Conservation (phyloP, 2,113 vertebrate species). For the Prunella fulvescens region DNA sequence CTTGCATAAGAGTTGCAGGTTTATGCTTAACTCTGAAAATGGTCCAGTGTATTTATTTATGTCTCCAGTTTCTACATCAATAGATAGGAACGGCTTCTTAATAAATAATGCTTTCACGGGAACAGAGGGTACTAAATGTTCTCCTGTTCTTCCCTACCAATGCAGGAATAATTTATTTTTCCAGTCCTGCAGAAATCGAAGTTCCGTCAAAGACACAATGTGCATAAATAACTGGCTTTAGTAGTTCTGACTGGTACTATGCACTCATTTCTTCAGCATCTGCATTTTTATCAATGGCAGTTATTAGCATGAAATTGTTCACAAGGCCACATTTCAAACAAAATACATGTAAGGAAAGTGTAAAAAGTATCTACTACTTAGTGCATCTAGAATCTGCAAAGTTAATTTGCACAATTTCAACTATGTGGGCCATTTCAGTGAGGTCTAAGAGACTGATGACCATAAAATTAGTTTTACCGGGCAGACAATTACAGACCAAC, state of each 20-base stretch:
- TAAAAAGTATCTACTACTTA: background rate
- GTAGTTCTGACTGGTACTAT: background rate
- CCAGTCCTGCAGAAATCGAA: background rate
- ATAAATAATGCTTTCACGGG: background rate
- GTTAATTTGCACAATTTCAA: background rate
- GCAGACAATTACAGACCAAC: background rate
- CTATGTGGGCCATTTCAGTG: background rate
- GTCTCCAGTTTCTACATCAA: background rate
- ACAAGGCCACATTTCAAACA: background rate
- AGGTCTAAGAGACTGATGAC: background rate
- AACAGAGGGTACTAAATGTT: background rate
- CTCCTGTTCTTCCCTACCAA: background rate
- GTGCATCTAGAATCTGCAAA: background rate
- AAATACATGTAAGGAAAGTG: background rate
- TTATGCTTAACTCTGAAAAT: background rate
- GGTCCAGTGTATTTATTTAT: background rate
- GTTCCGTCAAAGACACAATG: background rate
- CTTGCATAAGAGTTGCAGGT: background rate
- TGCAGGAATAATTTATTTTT: background rate
- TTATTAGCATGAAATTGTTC: background rate
- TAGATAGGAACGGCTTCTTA: background rate
- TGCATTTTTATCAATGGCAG: background rate
- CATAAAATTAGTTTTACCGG: background rate
- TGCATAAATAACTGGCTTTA: background rate
- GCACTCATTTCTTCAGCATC: background rate